These are phyloP conservation scores for Urosaurus nigricauda DNA, from an alignment of 2,797 vertebrate genomes.

Conservation along the genomic window DNA sequence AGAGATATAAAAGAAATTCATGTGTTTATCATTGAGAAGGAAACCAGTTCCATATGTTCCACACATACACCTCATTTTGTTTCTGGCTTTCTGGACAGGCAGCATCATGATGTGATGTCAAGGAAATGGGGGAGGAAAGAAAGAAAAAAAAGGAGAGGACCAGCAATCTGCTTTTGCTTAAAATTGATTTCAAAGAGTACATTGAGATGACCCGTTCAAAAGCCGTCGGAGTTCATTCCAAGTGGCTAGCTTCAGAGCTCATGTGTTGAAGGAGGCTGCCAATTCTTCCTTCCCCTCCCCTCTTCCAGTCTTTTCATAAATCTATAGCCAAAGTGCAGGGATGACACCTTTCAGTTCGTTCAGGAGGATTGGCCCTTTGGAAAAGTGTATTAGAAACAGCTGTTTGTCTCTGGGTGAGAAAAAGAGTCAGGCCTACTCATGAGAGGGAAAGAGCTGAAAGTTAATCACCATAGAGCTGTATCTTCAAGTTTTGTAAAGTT, in stretches of 20 bases:
- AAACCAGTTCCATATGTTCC: conserved; percentile 64
- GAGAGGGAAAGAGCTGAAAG: conserved; percentile 21
- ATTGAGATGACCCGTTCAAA: conserved; percentile 58
- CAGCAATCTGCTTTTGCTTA: conserved; percentile 72
- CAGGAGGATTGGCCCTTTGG: conserved; percentile 27
- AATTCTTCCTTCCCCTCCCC: background rate
- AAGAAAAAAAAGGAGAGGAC: conserved; percentile 14
- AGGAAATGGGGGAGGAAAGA: conserved; percentile 35
- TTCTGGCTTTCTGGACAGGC: conserved; percentile 58
- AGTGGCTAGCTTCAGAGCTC: conserved; percentile 41
- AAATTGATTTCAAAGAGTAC: conserved; percentile 57
- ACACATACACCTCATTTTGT: background rate
- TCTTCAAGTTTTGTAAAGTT: background rate
- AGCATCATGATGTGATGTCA: conserved; percentile 36
- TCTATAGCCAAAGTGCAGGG: conserved; percentile 8
- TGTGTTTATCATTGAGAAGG: conserved; percentile 29
- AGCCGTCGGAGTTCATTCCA: conserved; percentile 59
- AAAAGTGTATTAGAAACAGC: conserved; percentile 44
- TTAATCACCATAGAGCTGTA: background rate
- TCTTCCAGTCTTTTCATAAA: conserved; percentile 35
- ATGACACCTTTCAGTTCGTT: conserved; percentile 46
- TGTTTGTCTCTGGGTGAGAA: conserved; percentile 24
- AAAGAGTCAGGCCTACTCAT: background rate
- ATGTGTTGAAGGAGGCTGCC: conserved; percentile 42
- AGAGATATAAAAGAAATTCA: conserved; percentile 36